Conservation (phyloP, 2,113 vertebrate species). For the Varanus salvator region DNA sequence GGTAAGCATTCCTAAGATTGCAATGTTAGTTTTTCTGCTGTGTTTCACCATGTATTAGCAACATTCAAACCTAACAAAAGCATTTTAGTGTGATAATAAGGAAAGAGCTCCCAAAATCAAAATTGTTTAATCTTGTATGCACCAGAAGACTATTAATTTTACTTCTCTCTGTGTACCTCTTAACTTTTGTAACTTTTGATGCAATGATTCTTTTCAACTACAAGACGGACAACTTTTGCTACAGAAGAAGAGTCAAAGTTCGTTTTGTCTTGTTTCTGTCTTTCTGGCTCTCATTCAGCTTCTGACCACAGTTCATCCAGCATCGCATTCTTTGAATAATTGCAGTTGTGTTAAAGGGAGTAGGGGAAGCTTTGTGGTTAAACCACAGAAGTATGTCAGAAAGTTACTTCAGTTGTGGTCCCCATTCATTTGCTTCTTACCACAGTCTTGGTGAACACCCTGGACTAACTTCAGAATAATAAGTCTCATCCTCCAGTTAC, state of each 20-base stretch:
- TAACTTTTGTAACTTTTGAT: not conserved
- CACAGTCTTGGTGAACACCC: not conserved
- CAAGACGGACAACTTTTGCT: not conserved
- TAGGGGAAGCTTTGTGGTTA: not conserved
- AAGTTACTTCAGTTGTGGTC: not conserved
- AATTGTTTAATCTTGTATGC: not conserved
- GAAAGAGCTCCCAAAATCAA: not conserved
- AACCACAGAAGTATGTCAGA: not conserved
- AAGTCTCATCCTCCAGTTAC: not conserved
- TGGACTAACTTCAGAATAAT: not conserved
- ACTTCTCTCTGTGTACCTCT: not conserved
- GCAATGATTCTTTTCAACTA: not conserved
- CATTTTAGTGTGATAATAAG: not conserved
- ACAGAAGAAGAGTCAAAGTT: not conserved
- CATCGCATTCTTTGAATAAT: conserved; percentile 8
- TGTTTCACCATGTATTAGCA: not conserved
- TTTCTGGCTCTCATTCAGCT: not conserved
- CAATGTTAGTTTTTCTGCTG: not conserved
- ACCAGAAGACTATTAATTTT: not conserved
- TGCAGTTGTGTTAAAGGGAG: not conserved
- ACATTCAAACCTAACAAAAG: not conserved
- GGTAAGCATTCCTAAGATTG: not conserved
- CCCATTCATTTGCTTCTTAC: not conserved
- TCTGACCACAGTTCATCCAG: conserved; percentile 20
- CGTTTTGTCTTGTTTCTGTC: not conserved